Evolutionary conservation across 2,888 invertebrate species (phyloP), one percentile per base, ranked within the genome.

Genomic region (Plusia festucae): DNA sequence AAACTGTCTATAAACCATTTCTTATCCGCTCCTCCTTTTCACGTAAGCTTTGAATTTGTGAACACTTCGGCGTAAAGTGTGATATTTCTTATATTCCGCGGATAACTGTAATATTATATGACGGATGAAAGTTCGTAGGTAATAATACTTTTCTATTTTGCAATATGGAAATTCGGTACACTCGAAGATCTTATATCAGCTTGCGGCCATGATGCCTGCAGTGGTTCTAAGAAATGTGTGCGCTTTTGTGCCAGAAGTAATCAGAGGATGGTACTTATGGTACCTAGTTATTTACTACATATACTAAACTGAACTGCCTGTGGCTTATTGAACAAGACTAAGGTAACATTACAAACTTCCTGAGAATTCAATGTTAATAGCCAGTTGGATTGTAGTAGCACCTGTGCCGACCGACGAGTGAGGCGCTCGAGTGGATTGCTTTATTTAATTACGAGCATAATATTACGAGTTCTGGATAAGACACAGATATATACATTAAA

Each of bases 91-190:
- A 58, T 63, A 60, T 70, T 57, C 55, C 20, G 22, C 27, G 53
- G 52, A 8, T 34, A 64, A 66, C 44, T 64, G 22, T 62, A 54
- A 58, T 60, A 20, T 76, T 70, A 70, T 78, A 68, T 56, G 73
- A 53, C 76, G 65, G 65, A 55, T 66, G 55, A 70, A 61, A 70
- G 49, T 65, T 51, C 2, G 44, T 65, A n/a, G n/a, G n/a, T n/a
- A n/a, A n/a, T n/a, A 68, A 62, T 15, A 62, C 30, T 30, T 30
- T 30, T 30, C 30, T 16, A 40, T 40, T 40, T 40, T 24, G 18
- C 32, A 22, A 22, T 32, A 32, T 22, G 49, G 6, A 30, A 15
- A 52, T 3, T 20, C 22, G 11, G 46, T 49, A 11, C 18, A 49
- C 20, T 49, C 18, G 46, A 9, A 11, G 18, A 49, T 49, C 20